Evolutionary conservation across 2,113 vertebrate genomes (phyloP).

Genomic region (Probosciger aterrimus): DNA sequence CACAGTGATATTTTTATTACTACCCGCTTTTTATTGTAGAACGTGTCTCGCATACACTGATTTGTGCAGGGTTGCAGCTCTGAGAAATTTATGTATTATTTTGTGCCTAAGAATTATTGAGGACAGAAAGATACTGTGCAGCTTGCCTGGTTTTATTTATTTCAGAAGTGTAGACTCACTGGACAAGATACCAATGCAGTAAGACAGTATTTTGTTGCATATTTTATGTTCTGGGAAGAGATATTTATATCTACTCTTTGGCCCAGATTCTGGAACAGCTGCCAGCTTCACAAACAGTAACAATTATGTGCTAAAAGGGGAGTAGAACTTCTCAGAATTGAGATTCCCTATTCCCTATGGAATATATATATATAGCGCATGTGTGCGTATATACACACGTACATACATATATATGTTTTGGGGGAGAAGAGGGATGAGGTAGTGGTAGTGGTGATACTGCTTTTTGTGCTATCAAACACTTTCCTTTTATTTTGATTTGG

Average conservation of each 20-base stretch:
- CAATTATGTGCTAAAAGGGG: slow-evolving; percentile 21
- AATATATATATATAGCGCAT: neutral
- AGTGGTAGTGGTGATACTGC: neutral
- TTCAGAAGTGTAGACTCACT: neutral
- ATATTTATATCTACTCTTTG: slow-evolving; percentile 50
- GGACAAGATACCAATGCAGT: neutral
- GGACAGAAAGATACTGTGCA: neutral
- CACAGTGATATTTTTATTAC: neutral
- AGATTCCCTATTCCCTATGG: neutral
- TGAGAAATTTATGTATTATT: neutral
- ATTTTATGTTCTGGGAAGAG: slow-evolving; percentile 51
- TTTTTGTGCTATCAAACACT: neutral
- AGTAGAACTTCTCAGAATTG: neutral
- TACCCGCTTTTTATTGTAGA: neutral
- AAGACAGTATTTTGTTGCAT: slow-evolving; percentile 32
- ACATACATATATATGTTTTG: neutral
- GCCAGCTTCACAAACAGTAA: slow-evolving; percentile 30
- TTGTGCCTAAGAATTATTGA: neutral
- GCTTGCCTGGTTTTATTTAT: neutral
- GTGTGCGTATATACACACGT: fast-evolving
- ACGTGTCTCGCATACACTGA: fast-evolving
- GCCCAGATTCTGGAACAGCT: slow-evolving; percentile 46
- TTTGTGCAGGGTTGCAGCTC: neutral
- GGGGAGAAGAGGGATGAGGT: neutral
- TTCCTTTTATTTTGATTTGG: neutral